phyloP scores from a whole-genome alignment of 2,113 vertebrate genomes.

The Castor canadensis region DNA sequence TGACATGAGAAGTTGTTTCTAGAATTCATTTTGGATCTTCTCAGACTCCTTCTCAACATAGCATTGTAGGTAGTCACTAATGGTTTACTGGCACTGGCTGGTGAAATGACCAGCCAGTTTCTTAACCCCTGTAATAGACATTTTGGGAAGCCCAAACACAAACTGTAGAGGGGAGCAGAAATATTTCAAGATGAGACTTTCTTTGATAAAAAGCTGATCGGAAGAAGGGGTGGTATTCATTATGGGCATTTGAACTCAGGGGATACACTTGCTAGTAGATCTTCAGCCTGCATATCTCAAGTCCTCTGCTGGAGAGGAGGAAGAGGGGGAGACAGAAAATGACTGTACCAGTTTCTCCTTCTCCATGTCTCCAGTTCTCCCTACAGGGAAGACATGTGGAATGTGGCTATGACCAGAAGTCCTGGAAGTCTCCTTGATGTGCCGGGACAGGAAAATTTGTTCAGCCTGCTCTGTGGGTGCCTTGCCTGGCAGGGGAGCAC shows the following conservation, averaged over 20 bases:
- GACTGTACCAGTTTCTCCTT: not conserved
- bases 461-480: not conserved
- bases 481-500: not conserved
- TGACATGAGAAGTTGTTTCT: not conserved
- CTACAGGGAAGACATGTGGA: not conserved
- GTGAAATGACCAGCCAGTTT: not conserved
- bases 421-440: not conserved
- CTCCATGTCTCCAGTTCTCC: not conserved
- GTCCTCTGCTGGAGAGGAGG: not conserved
- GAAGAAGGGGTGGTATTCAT: not conserved
- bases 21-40: no score
- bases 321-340: not conserved
- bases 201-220: not conserved
- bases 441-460: not conserved
- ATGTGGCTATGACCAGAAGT: not conserved
- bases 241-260: accelerated
- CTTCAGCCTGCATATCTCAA: no score
- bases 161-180: not conserved
- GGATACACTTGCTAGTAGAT: not conserved
- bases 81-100: not conserved
- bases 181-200: not conserved
- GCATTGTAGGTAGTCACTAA: not conserved
- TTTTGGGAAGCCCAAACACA: not conserved
- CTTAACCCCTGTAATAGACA: not conserved
- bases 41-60: slow-evolving; percentile 15